Conservation (phyloP, 2,888 invertebrate genomes). For the Oligia latruncula region DNA sequence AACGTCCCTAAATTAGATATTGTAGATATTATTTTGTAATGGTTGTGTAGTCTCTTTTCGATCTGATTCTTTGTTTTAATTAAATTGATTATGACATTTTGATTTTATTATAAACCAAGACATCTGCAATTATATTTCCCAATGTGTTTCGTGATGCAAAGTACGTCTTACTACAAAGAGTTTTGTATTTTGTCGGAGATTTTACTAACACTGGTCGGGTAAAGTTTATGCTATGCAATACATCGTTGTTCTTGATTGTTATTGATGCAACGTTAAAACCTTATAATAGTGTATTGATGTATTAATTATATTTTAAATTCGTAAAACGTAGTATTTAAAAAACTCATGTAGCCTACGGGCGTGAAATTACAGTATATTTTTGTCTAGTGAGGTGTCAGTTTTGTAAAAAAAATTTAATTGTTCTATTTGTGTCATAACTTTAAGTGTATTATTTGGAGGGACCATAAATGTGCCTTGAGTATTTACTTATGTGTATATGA, state of each 20-base stretch:
- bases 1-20: conserved; percentile 72
- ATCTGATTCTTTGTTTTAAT: conserved; percentile 77
- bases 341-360: conserved; percentile 27
- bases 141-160: conserved; percentile 77
- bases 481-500: conserved; percentile 82
- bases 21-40: conserved; percentile 71
- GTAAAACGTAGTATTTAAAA: conserved; percentile 45
- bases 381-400: conserved; percentile 60
- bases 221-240: conserved; percentile 30
- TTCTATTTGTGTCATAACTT: conserved; percentile 70
- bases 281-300: conserved; percentile 31
- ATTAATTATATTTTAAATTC: conserved; percentile 45
- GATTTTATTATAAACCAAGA: conserved; percentile 61
- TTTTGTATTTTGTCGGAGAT: conserved; percentile 49
- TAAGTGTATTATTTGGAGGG: conserved; percentile 83
- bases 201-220: conserved; percentile 58
- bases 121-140: conserved; percentile 66
- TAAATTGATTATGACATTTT: conserved; percentile 55
- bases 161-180: conserved; percentile 71
- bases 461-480: conserved; percentile 89
- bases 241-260: conserved; percentile 33
- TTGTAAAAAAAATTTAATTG: conserved; percentile 68
- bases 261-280: conserved; percentile 31
- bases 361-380: conserved; percentile 56
- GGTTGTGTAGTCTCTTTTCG: conserved; percentile 80